Base-by-base conservation (phyloP, 2,113 vertebrate species). In the Typhlomys cinereus region DNA sequence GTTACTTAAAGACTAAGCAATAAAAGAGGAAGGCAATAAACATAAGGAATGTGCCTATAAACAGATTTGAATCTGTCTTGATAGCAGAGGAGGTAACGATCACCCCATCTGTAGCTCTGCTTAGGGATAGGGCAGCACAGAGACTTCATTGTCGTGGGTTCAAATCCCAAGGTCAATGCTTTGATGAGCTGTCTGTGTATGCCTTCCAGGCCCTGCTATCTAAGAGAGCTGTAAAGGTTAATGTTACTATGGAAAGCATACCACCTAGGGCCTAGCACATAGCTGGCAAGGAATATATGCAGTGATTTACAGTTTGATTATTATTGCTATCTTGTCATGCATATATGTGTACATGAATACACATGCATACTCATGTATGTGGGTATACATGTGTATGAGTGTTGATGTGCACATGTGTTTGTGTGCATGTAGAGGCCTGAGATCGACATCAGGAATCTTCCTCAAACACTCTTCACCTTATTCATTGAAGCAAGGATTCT, bases 1-100 rank as follows among this genome's bases (percentile, higher is more conserved):
- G 90, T 87, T 91, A 93, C 75, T 96, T 95, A 95, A 95, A 95
- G 84, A 89, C 48, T 18, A 95, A 86, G 92, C 83, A 90, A 59
- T 90, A 71, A 94, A 88, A 67, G 64, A 94, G 48, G 23, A 66
- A 41, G 39, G 52, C 36, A 81, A 34, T 67, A 57, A 88, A 57
- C 62, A 8, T 23, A 67, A 69, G 74, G 69, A 82, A 74, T 48
- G 15, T 10, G 82, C 41, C 44, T 29, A 48, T 66, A 82, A 94
- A 83, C 39, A 10, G 61, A 39, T 48, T 13, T 29, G 92, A 83
- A 69, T 84, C 57, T 48, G n/a, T 39, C 54, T 50, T 52, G 48
- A 1, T 36, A 82, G 34, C 34, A 3, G 2, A 6, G 12, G 50
- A 50, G 4, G 29, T 1, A 12, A 70, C 0, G 31, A 23, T 62